Conservation (phyloP, 1,140 invertebrate species). For the Hylaeus volcanicus region DNA sequence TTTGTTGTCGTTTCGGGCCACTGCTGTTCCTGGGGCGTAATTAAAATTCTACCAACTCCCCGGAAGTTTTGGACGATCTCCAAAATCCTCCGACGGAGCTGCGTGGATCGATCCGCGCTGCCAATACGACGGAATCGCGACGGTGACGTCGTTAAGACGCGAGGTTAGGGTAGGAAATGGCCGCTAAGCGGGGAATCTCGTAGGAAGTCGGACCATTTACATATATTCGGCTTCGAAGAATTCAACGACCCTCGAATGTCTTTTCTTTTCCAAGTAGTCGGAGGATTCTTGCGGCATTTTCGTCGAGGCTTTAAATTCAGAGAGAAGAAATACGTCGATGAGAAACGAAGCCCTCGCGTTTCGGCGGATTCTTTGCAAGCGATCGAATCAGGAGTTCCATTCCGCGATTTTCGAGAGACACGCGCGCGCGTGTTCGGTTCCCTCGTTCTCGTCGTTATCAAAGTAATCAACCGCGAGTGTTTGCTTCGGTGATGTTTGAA, state of each 20-base stretch:
- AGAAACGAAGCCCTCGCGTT: too few relatives aligned
- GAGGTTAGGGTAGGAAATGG: too few relatives aligned
- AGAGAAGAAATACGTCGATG: too few relatives aligned
- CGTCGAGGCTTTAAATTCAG: too few relatives aligned
- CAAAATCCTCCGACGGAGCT: conserved; percentile 5
- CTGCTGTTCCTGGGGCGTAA: not conserved
- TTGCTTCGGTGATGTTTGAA: not conserved
- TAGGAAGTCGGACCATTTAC: not conserved
- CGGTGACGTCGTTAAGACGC: not conserved
- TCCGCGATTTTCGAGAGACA: too few relatives aligned
- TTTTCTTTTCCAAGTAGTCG: too few relatives aligned
- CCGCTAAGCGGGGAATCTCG: too few relatives aligned
- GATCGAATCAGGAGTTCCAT: too few relatives aligned
- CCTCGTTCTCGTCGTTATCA: not conserved
- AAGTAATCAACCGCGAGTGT: not conserved
- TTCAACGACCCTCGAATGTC: not conserved
- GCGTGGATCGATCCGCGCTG: not conserved
- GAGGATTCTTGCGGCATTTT: too few relatives aligned
- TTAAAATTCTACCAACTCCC: conserved; percentile 14
- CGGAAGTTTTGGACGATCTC: conserved; percentile 11
- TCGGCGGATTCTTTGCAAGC: too few relatives aligned
- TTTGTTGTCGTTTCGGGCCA: not conserved
- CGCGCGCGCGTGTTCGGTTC: not conserved
- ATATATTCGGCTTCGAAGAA: not conserved
- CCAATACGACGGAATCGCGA: not conserved